These are phyloP conservation scores for Suricata suricatta DNA, from an alignment of 2,113 vertebrate genomes.

Conservation along the genomic window DNA sequence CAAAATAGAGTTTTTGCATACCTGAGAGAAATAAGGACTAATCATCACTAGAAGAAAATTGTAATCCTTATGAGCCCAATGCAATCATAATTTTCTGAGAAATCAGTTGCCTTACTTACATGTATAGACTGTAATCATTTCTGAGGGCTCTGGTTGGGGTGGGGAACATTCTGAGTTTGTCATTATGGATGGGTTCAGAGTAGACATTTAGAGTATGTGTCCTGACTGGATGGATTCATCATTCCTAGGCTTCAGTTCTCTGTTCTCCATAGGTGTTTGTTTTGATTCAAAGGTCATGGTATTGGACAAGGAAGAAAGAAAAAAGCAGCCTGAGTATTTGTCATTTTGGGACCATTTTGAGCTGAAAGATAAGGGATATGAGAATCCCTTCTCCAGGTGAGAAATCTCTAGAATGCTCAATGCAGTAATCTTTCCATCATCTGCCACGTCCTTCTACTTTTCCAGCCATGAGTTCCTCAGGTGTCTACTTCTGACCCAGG, in stretches of 20 bases:
- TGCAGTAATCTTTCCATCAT: background rate
- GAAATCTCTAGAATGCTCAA: background rate
- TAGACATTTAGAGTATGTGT: background rate
- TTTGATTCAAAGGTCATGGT: background rate
- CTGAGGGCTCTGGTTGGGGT: background rate
- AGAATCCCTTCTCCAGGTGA: background rate
- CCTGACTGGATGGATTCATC: background rate
- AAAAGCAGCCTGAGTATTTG: background rate
- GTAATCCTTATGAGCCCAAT: background rate
- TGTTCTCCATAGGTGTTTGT: background rate
- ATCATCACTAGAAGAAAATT: background rate
- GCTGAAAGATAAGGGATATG: background rate
- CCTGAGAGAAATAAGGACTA: background rate
- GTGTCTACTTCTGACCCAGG: background rate
- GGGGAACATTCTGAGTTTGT: background rate
- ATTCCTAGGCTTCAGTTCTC: background rate
- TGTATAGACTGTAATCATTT: background rate
- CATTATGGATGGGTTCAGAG: background rate
- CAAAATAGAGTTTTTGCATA: background rate
- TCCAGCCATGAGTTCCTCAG: background rate
- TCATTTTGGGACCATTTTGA: background rate
- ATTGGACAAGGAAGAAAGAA: too few species aligned
- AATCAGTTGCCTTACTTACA: background rate
- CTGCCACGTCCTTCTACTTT: background rate
- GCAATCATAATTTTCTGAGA: background rate